phyloP scores from a whole-genome alignment of 2,888 invertebrate genomes.

The Halictus quadricinctus region DNA sequence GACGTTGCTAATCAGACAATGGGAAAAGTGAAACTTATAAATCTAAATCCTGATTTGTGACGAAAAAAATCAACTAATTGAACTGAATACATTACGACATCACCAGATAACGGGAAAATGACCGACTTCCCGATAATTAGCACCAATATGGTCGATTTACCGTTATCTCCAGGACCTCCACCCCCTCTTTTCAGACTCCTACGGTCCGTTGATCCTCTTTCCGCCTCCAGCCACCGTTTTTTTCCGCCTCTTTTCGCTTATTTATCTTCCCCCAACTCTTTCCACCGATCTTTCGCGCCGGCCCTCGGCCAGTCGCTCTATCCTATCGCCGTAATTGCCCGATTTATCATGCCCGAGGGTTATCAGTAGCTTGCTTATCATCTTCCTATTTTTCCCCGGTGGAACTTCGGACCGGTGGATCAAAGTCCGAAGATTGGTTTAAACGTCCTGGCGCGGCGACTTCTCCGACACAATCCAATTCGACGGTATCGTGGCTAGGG shows the following conservation, averaged over 20 bases:
- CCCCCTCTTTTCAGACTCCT: background rate
- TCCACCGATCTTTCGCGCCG: background rate
- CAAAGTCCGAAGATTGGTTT: background rate
- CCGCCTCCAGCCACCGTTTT: background rate
- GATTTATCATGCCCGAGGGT: conserved; percentile 63
- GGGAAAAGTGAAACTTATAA: background rate
- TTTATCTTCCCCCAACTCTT: conserved; percentile 8
- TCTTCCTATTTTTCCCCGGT: background rate
- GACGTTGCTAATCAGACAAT: background rate
- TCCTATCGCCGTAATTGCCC: conserved; percentile 63
- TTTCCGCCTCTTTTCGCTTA: background rate
- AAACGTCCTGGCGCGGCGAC: background rate
- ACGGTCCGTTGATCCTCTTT: background rate
- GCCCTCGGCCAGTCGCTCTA: background rate
- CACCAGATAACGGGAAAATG: background rate
- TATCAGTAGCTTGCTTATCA: conserved; percentile 25
- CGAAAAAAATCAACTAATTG: background rate
- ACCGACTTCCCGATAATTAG: conserved; percentile 65
- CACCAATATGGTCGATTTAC: conserved; percentile 57
- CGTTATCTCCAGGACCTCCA: conserved; percentile 59
- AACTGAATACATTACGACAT: background rate
- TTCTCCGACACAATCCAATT: background rate
- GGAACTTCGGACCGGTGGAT: background rate
- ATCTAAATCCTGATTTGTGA: background rate
- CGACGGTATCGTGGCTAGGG: background rate